These are phyloP conservation scores for Leptestheria dahalacensis DNA, from an alignment of 1,140 invertebrate genomes.

Conservation along the genomic window DNA sequence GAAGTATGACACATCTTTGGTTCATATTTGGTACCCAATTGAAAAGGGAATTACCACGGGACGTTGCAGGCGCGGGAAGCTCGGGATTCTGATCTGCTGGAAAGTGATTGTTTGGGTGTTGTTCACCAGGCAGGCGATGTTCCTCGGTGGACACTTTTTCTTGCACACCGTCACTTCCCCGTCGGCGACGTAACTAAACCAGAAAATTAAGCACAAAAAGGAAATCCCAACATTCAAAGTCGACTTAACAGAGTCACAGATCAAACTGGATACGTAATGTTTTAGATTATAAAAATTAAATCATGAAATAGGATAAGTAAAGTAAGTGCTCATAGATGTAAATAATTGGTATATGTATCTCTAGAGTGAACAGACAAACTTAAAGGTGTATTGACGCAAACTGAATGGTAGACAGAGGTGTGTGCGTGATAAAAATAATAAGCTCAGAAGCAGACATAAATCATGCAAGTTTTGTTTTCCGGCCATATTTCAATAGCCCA, in stretches of 20 bases:
- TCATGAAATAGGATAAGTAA: too few relatives aligned
- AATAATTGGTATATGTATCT: too few relatives aligned
- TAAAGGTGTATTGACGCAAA: too few relatives aligned
- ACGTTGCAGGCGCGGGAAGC: constrained; percentile 3
- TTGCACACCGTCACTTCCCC: constrained; percentile 23
- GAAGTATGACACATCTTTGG: too few relatives aligned
- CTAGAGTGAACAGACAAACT: too few relatives aligned
- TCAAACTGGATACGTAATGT: too few relatives aligned
- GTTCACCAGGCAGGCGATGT: constrained; percentile 26
- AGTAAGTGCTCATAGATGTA: too few relatives aligned
- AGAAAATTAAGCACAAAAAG: too few relatives aligned
- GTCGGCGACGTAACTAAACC: neutral
- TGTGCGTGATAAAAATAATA: neutral
- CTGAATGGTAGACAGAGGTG: neutral
- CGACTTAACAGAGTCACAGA: too few relatives aligned
- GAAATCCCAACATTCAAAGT: too few relatives aligned
- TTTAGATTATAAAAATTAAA: too few relatives aligned
- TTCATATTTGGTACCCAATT: neutral
- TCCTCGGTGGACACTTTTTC: constrained; percentile 22
- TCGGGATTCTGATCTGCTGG: constrained; percentile 24
- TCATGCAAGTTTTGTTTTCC: neutral
- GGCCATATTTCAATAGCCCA: neutral
- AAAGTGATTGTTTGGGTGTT: constrained; percentile 27
- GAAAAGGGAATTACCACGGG: constrained; percentile 12
- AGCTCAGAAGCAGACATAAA: neutral